Evolutionary conservation across 2,113 vertebrate genomes (phyloP).

Genomic region (Falcunculus frontatus): DNA sequence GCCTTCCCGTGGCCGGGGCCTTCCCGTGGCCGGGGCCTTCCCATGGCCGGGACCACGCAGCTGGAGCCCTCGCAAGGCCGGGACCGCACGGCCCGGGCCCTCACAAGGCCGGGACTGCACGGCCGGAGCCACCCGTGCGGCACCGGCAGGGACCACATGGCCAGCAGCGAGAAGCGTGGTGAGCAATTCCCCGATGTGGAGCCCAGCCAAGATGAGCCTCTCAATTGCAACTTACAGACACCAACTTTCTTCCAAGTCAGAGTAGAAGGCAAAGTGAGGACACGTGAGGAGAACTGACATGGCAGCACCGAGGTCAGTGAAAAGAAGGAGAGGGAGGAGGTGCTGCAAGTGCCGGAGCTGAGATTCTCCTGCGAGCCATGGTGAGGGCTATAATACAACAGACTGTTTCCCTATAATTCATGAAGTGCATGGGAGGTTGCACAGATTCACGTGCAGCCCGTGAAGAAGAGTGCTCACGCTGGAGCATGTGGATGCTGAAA

Average conservation of each 20-base stretch:
- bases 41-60: too few species aligned
- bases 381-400: neutral
- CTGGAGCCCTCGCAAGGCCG: too few species aligned
- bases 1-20: too few species aligned
- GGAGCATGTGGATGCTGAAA: neutral
- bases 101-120: too few species aligned
- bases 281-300: neutral
- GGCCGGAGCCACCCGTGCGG: too few species aligned
- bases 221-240: neutral
- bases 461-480: neutral
- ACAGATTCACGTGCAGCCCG: neutral
- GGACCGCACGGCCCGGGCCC: too few species aligned
- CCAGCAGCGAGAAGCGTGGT: neutral
- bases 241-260: neutral
- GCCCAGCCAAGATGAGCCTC: neutral
- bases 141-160: neutral
- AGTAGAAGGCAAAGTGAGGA: neutral
- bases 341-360: neutral
- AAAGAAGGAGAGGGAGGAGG: neutral
- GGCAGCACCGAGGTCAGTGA: neutral
- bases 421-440: neutral
- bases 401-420: neutral
- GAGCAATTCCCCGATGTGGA: neutral
- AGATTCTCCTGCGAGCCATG: neutral
- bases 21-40: too few species aligned